These are phyloP conservation scores for Pegea sp. DNA, from an alignment of 23 tunicate genomes.

Conservation along the genomic window DNA sequence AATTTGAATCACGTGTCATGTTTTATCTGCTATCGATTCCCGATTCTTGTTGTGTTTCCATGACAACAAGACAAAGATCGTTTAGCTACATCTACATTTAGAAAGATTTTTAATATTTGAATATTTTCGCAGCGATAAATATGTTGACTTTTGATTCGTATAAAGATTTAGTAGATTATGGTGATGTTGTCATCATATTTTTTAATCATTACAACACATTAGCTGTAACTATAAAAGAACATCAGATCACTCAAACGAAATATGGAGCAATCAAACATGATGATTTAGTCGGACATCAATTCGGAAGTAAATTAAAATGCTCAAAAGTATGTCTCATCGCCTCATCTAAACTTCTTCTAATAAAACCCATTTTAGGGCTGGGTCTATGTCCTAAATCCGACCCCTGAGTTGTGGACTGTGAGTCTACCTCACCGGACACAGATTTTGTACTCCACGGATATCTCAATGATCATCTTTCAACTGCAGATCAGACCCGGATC, in stretches of 20 bases:
- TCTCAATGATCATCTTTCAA: conserved; percentile 53
- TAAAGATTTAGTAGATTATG: conserved; percentile 11
- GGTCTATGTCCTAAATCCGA: conserved; percentile 79
- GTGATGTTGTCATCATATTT: conserved; percentile 56
- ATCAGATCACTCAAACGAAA: conserved; percentile 62
- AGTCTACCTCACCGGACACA: conserved; percentile 85
- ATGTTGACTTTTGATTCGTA: conserved; percentile 19
- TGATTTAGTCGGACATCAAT: conserved; percentile 40
- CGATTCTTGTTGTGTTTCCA: too few relatives aligned
- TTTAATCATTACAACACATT: conserved; percentile 46
- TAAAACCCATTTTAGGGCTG: conserved; percentile 32
- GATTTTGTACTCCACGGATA: conserved; percentile 79
- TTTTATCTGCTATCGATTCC: too few relatives aligned
- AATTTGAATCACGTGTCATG: too few relatives aligned
- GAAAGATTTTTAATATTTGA: too few relatives aligned
- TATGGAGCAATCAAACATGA: conserved; percentile 86
- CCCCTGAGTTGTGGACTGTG: conserved; percentile 96
- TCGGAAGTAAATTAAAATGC: conserved; percentile 52
- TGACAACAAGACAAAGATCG: too few relatives aligned
- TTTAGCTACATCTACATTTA: too few relatives aligned
- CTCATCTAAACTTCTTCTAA: background rate
- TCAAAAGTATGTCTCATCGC: conserved; percentile 27
- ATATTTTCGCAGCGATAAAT: too few relatives aligned
- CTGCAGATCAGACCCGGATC: conserved; percentile 69
- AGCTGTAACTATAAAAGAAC: conserved; percentile 27